These are phyloP conservation scores for Harpagoxenus sublaevis DNA, from an alignment of 2,888 invertebrate species.

Conservation along the genomic window DNA sequence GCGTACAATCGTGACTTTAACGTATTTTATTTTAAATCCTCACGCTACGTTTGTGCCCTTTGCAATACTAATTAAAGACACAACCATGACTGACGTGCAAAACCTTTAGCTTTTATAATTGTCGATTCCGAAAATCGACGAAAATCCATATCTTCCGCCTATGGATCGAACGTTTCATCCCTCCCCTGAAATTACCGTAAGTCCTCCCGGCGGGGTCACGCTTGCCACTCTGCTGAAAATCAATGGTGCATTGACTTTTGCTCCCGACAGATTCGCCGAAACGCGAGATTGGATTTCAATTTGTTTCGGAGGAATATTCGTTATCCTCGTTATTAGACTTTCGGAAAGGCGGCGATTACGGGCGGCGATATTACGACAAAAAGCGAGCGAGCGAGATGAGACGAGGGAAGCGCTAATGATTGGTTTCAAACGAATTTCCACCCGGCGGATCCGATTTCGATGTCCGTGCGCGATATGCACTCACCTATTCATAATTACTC, in stretches of 20 bases:
- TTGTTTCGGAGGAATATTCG: constrained; percentile 49
- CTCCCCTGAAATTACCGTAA: constrained; percentile 33
- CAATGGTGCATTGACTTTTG: constrained; percentile 54
- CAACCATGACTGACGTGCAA: no score
- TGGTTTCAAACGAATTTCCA: constrained; percentile 72
- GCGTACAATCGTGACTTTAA: not conserved
- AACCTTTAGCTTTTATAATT: not conserved
- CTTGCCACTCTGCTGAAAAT: constrained; percentile 29
- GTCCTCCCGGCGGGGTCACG: constrained; percentile 8
- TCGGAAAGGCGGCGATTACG: constrained; percentile 12
- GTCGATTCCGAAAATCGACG: not conserved
- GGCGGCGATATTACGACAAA: constrained; percentile 17
- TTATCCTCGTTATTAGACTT: constrained; percentile 32
- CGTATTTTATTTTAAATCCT: not conserved
- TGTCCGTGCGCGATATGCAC: constrained; percentile 70
- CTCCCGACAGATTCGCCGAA: constrained; percentile 46
- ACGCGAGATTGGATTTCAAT: constrained; percentile 53
- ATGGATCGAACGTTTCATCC: not conserved
- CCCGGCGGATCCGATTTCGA: constrained; percentile 70
- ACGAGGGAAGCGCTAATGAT: constrained; percentile 60
- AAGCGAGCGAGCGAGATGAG: constrained; percentile 22
- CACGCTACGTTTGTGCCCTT: not conserved
- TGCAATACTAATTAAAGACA: not conserved
- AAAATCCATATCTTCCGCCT: not conserved
- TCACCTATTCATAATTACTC: constrained; percentile 74